Base-by-base conservation (phyloP, 2,113 vertebrate species). In the Istiophorus platypterus region DNA sequence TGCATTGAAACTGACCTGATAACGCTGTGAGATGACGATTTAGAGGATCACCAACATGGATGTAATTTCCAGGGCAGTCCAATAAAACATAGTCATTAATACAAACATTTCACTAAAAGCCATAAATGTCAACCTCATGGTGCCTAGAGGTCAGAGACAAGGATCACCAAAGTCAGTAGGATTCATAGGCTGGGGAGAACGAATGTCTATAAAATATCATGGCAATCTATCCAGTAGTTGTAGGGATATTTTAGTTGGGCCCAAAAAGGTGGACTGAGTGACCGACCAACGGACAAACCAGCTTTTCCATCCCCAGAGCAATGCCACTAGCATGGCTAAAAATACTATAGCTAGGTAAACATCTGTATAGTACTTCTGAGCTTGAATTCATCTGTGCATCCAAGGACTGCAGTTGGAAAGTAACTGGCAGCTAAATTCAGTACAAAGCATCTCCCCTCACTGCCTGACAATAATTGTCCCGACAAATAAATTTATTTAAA, bases 341-440 rank as follows among this genome's bases (percentile, higher is more conserved):
- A 24, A 17, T 20, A 34, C 31, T 6, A 34, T 34, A 18, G 58
- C 18, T 56, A 26, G 1, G 8, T 58, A 47, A 66, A 74, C 8
- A 29, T 45, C 26, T 26, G 20, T 14, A 18, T 24, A 57, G 57
- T 10, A 49, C 27, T 22, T 34, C 12, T 5, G 26, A 34, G 47
- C 45, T 78, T 34, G 29, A 49, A 22, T 45, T 78, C 4, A 37
- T 59, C 42, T 54, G 56, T 26, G 39, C 29, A 71, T 78, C 22
- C 20, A 17, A 12, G 5, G 34, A 27, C n/a, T 54, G 42, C 56
- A 47, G 62, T 49, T 64, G 41, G 31, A 54, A 81, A 73, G 29
- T 10, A 31, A 34, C 75, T 54, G 15, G 67, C 37, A 72, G 69
- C 34, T 71, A 68, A 74, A 52, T 52, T 42, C 14, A 7, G 11